Evolutionary conservation across 2,113 vertebrate genomes (phyloP).

Genomic region (Neolamprologus falcicula): DNA sequence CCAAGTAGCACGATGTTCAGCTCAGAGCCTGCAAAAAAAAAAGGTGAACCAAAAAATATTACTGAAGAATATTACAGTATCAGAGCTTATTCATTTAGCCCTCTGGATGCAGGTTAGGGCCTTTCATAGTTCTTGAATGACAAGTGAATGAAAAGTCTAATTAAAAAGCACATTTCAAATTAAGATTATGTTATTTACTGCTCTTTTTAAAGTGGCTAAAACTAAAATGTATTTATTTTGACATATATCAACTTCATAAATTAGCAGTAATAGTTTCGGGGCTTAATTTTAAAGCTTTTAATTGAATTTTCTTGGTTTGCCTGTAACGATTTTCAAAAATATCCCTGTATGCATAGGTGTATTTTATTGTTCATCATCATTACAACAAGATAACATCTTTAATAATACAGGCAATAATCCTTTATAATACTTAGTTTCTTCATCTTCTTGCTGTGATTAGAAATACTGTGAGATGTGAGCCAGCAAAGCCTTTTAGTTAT

Average conservation of each 20-base stretch:
- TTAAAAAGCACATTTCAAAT: rapidly evolving
- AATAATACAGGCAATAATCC: rapidly evolving
- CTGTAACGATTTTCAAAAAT: rapidly evolving
- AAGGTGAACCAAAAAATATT: background rate
- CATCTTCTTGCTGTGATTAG: background rate
- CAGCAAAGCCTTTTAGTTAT: rapidly evolving
- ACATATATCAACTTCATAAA: background rate
- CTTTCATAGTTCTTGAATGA: rapidly evolving
- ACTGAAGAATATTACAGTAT: background rate
- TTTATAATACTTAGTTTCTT: background rate
- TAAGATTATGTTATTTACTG: background rate
- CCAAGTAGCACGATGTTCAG: background rate
- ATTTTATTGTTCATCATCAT: background rate
- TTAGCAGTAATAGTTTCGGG: rapidly evolving
- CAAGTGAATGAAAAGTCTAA: background rate
- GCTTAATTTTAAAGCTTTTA: background rate
- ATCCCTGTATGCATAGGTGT: rapidly evolving
- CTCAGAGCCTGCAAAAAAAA: background rate
- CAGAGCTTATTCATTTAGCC: rapidly evolving
- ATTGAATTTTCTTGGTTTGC: rapidly evolving
- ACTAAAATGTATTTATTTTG: rapidly evolving
- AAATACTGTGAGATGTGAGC: background rate
- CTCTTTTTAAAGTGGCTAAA: rapidly evolving
- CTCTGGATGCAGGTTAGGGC: background rate
- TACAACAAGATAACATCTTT: background rate